Conservation (phyloP, 2,888 invertebrate genomes). For the Polylopha cassiicola region DNA sequence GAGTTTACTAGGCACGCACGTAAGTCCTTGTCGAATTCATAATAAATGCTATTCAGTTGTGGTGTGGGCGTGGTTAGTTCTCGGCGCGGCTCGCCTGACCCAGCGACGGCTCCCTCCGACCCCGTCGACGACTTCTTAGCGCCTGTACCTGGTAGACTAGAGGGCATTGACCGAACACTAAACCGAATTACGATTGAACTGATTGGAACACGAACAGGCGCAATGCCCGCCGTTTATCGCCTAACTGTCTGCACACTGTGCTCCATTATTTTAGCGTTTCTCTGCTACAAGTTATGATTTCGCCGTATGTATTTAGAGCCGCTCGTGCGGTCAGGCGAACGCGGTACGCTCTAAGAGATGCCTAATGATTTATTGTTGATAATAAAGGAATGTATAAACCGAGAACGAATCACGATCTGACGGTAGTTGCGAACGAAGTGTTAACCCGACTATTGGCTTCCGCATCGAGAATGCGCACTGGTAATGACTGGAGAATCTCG, state of each 20-base stretch:
- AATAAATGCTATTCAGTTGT: constrained; percentile 67
- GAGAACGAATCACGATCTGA: constrained; percentile 17
- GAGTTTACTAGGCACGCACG: constrained; percentile 99
- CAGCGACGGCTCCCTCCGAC: constrained; percentile 1
- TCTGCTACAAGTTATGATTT: constrained; percentile 4
- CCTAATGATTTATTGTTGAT: constrained; percentile 6
- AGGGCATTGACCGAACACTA: not conserved
- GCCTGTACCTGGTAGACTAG: not conserved
- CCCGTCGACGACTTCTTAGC: not conserved
- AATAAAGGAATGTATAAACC: constrained; percentile 11
- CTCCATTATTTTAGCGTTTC: not conserved
- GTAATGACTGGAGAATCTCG: constrained; percentile 74
- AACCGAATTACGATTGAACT: not conserved
- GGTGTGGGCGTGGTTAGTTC: constrained; percentile 30
- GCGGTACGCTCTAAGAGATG: constrained; percentile 1
- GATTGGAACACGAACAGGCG: not conserved
- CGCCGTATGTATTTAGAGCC: not conserved
- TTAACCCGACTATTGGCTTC: constrained; percentile 59
- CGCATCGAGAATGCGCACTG: constrained; percentile 72
- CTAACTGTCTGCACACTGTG: constrained; percentile 5
- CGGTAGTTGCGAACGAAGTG: constrained; percentile 36
- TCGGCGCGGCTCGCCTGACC: constrained; percentile 9
- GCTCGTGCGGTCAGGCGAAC: constrained; percentile 7
- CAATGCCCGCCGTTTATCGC: constrained; percentile 1
- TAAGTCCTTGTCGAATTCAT: constrained; percentile 88